Conservation (phyloP, 2,797 vertebrate species). For the Catamblyrhynchus diadema region DNA sequence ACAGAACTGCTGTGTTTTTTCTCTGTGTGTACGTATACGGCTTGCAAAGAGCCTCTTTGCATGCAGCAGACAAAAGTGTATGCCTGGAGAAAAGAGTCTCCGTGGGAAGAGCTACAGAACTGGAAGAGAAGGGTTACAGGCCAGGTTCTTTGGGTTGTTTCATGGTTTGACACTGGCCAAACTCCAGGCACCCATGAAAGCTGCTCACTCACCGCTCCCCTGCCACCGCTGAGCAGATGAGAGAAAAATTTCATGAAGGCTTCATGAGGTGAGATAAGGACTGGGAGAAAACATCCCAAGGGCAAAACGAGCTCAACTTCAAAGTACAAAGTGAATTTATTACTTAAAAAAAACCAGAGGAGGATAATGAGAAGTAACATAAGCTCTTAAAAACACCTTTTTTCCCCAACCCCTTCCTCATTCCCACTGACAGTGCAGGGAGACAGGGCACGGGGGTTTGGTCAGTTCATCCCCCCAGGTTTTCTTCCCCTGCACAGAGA, state of each 20-base stretch:
- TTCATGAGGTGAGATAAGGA: background rate
- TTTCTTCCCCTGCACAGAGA: background rate
- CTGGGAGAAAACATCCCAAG: background rate
- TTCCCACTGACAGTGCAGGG: fast-evolving
- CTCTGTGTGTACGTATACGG: fast-evolving
- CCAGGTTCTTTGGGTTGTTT: background rate
- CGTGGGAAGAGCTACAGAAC: background rate
- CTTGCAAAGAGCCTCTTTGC: background rate
- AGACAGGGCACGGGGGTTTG: fast-evolving
- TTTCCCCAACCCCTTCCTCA: too few species aligned
- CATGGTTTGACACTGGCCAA: background rate
- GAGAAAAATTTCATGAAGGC: background rate
- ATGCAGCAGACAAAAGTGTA: background rate
- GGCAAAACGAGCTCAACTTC: background rate
- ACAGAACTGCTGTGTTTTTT: background rate
- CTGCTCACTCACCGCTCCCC: fast-evolving
- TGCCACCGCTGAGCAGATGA: background rate
- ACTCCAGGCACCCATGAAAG: background rate
- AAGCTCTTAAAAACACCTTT: background rate
- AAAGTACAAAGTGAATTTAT: background rate
- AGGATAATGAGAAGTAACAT: background rate
- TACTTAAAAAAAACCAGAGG: background rate
- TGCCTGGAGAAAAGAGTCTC: background rate
- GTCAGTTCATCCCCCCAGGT: fast-evolving
- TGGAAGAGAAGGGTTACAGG: background rate